Evolutionary conservation across 2,888 invertebrate genomes (phyloP), one percentile per base, ranked within the genome.

Genomic region (Philereme transversata): DNA sequence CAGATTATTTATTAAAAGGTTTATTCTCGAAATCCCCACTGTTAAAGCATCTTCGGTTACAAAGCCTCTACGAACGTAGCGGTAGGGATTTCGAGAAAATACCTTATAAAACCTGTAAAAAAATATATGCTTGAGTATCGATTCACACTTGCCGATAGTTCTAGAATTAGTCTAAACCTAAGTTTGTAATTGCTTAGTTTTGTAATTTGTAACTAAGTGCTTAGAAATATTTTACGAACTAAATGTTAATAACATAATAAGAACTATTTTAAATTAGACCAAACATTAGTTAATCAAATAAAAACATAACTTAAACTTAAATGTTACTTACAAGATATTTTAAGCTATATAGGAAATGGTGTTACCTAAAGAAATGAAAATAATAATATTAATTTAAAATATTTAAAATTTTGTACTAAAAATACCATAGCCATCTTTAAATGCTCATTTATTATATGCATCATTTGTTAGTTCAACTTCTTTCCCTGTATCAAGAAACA

Each of bases 261-360:
- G 0, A 40, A 40, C 6, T 40, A 40, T 43, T 5, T 43, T 43
- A 43, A 10, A 10, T 10, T 43, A 5, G 10, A 43, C 10, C 10
- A 5, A 43, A 4, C 5, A 10, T 43, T 43, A 10, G 1, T 10
- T 43, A 10, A 10, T 5, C 10, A 10, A 43, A 43, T 10, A 43
- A 43, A 10, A n/a, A 43, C 43, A 43, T 57, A 57, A 5, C 5
- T 4, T 10, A 44, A 38, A 33, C 48, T 55, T 35, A 34, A 35
- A 55, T 41, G 34, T 35, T 11, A 36, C 38, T 53, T 22, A 45
- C 35, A n/a, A 36, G 5, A 5, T 52, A 45, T 8, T 10, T 43
- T 43, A 43, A 43, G 5, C 43, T 43, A 22, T 22, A 22, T 22
- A 43, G 10, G 5, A 5, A 10, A 43, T 5, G 43, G 10, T 43